Conservation (phyloP, 2,113 vertebrate genomes). For the Atlantisia rogersi region DNA sequence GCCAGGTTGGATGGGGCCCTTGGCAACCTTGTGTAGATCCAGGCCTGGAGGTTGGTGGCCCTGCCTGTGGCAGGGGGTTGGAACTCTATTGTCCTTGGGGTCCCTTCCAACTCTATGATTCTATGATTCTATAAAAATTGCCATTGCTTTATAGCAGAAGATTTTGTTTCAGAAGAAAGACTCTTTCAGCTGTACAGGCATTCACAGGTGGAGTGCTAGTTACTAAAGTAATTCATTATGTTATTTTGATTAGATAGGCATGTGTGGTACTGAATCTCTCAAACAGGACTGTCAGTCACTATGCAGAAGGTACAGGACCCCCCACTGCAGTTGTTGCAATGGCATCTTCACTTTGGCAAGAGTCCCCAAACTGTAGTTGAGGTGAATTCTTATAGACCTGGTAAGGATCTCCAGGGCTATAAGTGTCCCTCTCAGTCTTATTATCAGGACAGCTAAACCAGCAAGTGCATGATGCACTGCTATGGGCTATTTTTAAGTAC, state of each 20-base stretch:
- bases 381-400: not conserved
- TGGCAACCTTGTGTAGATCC: too few relatives aligned
- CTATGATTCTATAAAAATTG: not conserved
- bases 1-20: too few relatives aligned
- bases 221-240: not conserved
- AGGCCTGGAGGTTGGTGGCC: too few relatives aligned
- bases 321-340: not conserved
- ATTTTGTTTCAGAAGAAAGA: not conserved
- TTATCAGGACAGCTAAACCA: not conserved
- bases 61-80: too few relatives aligned
- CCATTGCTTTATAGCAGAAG: not conserved
- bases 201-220: not conserved
- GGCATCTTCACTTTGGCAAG: not conserved
- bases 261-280: accelerated
- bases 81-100: too few relatives aligned
- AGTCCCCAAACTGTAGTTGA: accelerated
- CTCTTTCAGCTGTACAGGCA: not conserved
- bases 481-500: not conserved
- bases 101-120: too few relatives aligned
- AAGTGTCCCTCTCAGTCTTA: not conserved
- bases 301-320: not conserved
- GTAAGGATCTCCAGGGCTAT: not conserved
- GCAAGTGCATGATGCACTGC: not conserved
- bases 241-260: not conserved
- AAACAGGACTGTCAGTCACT: not conserved